These are phyloP conservation scores for Hipparchia sbordonii DNA, from an alignment of 2,888 invertebrate genomes.

Conservation along the genomic window DNA sequence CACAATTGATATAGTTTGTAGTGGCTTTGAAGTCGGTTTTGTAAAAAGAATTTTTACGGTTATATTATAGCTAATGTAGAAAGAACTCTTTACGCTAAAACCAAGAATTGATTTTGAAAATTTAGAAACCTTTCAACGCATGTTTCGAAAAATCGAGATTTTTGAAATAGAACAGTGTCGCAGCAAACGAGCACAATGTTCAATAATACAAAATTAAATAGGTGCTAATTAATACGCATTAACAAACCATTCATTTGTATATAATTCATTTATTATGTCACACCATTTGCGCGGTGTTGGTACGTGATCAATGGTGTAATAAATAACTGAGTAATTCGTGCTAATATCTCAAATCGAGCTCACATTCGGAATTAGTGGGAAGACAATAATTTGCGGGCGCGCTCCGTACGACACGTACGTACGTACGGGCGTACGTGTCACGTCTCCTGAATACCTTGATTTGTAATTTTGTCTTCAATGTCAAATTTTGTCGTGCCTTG, in stretches of 20 bases:
- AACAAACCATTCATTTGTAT: constrained; percentile 10
- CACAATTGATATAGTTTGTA: too few species aligned
- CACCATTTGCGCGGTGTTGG: constrained; percentile 17
- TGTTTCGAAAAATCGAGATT: too few species aligned
- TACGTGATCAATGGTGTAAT: constrained; percentile 33
- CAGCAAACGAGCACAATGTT: neutral
- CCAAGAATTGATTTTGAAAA: too few species aligned
- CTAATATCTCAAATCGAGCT: constrained; percentile 40
- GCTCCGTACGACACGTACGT: constrained; percentile 16
- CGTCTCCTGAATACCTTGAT: neutral
- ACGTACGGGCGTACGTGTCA: constrained; percentile 16
- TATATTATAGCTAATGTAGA: too few species aligned
- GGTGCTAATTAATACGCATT: constrained; percentile 19
- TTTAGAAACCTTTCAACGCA: too few species aligned
- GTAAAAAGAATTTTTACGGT: too few species aligned
- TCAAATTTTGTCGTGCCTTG: neutral
- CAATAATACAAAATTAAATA: neutral
- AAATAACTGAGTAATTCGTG: constrained; percentile 28
- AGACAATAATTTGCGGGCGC: constrained; percentile 33
- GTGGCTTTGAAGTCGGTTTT: too few species aligned
- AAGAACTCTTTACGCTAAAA: too few species aligned
- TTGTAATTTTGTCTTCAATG: constrained; percentile 3
- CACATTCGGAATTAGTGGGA: constrained; percentile 31
- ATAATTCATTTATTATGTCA: constrained; percentile 23
- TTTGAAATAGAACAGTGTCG: too few species aligned